Conservation (phyloP, 2,797 vertebrate species). For the Micropoecilia bifurca region DNA sequence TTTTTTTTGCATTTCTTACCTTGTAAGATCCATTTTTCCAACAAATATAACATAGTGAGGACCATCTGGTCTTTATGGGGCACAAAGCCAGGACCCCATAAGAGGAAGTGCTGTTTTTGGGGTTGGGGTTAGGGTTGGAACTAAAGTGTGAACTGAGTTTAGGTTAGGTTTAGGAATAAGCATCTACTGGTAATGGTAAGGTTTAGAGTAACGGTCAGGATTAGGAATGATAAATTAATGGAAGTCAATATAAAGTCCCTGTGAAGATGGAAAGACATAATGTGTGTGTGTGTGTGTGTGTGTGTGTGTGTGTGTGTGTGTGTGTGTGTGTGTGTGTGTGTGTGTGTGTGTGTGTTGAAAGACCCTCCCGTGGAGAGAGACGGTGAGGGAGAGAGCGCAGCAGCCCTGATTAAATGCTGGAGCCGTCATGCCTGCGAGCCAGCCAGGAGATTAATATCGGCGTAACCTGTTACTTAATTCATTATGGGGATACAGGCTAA, state of each 20-base stretch:
- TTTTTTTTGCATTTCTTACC: not conserved
- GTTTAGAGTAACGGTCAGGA: not conserved
- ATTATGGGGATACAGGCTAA: conserved; percentile 99
- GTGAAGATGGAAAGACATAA: not conserved
- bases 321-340: conserved; percentile 44
- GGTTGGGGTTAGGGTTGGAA: not conserved
- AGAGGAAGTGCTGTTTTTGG: not conserved
- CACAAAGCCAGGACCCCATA: not conserved
- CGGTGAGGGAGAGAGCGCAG: conserved; percentile 41
- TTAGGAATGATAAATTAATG: not conserved
- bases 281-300: conserved; percentile 28
- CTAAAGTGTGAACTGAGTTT: not conserved
- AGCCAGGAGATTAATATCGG: conserved; percentile 99
- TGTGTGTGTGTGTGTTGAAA: conserved; percentile 54
- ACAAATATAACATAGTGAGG: not conserved
- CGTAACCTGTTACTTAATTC: conserved; percentile 99
- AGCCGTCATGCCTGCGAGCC: conserved; percentile 99
- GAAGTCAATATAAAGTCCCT: not conserved
- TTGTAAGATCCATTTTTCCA: not conserved
- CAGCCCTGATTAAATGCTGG: conserved; percentile 98
- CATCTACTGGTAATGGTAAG: not conserved
- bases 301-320: conserved; percentile 31
- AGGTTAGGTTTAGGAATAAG: not conserved
- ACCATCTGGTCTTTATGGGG: not conserved
- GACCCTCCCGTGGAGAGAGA: conserved; percentile 56